A percentile compares a stretch with the other conserved stretches of the same genome.
Evolutionary conservation across 2,113 vertebrate species (phyloP).

Genomic region (Merops nubicus): DNA sequence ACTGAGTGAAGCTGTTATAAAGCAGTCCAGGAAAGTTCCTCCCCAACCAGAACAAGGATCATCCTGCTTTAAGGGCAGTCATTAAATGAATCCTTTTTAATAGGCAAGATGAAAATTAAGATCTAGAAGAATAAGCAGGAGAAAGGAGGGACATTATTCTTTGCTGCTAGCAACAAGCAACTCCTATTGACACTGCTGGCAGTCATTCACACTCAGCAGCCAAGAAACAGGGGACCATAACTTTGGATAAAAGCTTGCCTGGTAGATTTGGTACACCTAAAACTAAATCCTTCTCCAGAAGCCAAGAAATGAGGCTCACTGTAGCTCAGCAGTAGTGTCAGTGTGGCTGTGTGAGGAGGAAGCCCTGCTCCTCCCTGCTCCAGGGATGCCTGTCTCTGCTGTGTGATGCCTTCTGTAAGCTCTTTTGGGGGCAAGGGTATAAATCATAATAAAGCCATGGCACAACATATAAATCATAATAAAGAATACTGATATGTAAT

Average conservation of each 20-base stretch:
- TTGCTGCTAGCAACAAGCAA: neutral
- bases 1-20: neutral
- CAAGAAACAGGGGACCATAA: neutral
- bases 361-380: neutral
- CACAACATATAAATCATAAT: slow-evolving; percentile 57
- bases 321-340: neutral
- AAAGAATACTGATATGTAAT: slow-evolving; percentile 61
- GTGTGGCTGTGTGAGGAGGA: neutral
- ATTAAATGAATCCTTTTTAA: neutral
- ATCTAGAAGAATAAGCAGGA: neutral
- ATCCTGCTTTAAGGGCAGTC: neutral
- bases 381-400: neutral
- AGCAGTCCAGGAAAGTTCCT: neutral
- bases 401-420: slow-evolving; percentile 21
- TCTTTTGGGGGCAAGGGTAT: slow-evolving; percentile 30
- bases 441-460: slow-evolving; percentile 56
- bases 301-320: neutral
- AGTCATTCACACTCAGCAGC: neutral
- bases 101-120: neutral
- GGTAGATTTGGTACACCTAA: neutral
- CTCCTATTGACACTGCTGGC: neutral
- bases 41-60: neutral
- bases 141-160: neutral
- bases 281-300: neutral
- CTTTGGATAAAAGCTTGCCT: neutral